Evolutionary conservation across 2,888 invertebrate species (phyloP).

Genomic region (Hetaerina titia): DNA sequence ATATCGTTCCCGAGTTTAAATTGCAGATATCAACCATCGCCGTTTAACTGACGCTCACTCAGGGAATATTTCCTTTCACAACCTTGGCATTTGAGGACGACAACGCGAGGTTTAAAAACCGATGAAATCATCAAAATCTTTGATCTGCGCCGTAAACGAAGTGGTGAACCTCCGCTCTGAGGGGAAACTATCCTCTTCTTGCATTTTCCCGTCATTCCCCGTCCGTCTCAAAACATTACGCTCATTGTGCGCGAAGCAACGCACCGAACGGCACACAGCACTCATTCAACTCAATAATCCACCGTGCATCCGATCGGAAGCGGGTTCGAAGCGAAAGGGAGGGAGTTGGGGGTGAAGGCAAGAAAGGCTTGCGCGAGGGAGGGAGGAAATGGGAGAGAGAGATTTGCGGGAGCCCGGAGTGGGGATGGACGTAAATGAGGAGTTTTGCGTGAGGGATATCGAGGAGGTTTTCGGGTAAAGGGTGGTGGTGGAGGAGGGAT

Average conservation of each 20-base stretch:
- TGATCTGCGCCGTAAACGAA: constrained; percentile 32
- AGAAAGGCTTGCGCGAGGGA: not conserved
- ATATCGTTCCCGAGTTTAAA: not conserved
- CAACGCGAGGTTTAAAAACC: not conserved
- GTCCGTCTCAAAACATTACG: constrained; percentile 2
- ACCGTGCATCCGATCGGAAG: constrained; percentile 51
- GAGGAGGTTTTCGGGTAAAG: constrained; percentile 19
- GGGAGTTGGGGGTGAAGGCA: not conserved
- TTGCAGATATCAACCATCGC: not conserved
- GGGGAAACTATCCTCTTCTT: not conserved
- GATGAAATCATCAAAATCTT: not conserved
- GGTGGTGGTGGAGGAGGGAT: not conserved
- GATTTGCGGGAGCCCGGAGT: not conserved
- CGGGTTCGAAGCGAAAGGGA: not conserved
- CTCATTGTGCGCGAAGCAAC: constrained; percentile 5
- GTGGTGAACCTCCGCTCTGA: constrained; percentile 1
- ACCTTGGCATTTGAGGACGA: not conserved
- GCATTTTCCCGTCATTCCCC: not conserved
- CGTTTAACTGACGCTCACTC: not conserved
- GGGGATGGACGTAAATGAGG: not conserved
- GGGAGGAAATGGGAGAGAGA: not conserved
- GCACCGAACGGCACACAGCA: not conserved
- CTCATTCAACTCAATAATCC: constrained; percentile 36
- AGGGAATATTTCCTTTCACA: not conserved
- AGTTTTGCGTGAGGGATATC: not conserved